Base-by-base conservation (phyloP, 2,113 vertebrate species). In the Channa maculata region DNA sequence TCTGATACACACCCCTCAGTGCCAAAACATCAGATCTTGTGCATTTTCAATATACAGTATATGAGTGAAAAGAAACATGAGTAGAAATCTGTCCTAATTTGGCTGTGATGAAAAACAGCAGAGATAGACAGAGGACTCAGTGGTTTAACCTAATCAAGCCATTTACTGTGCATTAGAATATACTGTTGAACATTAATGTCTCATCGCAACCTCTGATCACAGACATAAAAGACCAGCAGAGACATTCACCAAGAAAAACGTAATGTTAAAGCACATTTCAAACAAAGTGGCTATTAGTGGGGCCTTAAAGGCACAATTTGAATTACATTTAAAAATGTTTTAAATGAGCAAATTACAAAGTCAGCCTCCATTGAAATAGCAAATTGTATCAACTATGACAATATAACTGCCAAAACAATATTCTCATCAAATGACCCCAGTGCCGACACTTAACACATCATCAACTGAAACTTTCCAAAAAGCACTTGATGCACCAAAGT, bases 311-410 rank as follows among this genome's bases (percentile, higher is more conserved):
- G 52, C 60, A 61, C 15, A 34, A 55, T 54, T 52, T 53, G 5
- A 72, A 66, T 80, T 63, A 5, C 46, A 67, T 38, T 37, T 50
- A 39, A 68, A 59, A 77, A 41, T 15, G 54, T 69, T 69, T 65
- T 72, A 68, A 67, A 73, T 68, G 2, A 52, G 13, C 24, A 49
- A 55, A 65, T 69, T 55, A 65, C 52, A 39, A 6, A 43, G 15
- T 0, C 8, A 45, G 43, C 37, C 33, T 63, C 36, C 44, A 54
- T 24, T 75, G 57, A 78, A 64, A 63, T 67, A 69, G 34, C 24
- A 53, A 52, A 65, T 7, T 45, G 45, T 13, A 14, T 43, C 5
- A 65, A 15, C 3, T 15, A 51, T 58, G 60, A 38, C n/a, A 61
- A 37, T 15, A 12, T 11, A 45, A 55, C 10, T 9, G 6, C 14